Percentiles rank a stretch among this genome's conserved stretches.
Evolutionary conservation across 2,888 invertebrate genomes (phyloP).

Genomic region (Erebia ligea): DNA sequence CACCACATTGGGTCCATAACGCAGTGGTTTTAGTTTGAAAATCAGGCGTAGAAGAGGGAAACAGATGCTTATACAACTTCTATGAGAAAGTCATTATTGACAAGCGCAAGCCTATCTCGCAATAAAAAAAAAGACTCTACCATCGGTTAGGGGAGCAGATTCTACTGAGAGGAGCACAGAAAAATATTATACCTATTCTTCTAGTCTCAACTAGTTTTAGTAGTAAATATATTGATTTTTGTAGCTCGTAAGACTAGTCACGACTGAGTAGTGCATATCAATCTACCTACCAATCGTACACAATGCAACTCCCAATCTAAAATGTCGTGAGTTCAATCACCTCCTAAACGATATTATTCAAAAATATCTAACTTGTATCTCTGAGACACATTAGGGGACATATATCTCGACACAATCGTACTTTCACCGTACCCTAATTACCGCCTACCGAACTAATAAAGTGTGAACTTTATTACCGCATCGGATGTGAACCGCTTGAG

Average conservation of each 20-base stretch:
- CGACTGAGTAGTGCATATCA: not conserved
- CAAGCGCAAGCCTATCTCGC: too few relatives aligned
- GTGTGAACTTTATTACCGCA: constrained; percentile 29
- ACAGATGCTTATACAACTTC: too few relatives aligned
- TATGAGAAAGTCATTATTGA: too few relatives aligned
- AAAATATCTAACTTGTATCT: constrained; percentile 14
- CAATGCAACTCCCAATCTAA: constrained; percentile 19
- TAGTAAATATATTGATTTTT: not conserved
- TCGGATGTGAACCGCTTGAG: not conserved
- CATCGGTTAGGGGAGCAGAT: too few relatives aligned
- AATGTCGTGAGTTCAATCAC: constrained; percentile 23
- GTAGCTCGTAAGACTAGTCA: not conserved
- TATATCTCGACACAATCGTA: constrained; percentile 47
- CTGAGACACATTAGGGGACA: constrained; percentile 38
- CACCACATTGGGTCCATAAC: too few relatives aligned
- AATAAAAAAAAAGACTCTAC: too few relatives aligned
- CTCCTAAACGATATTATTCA: constrained; percentile 19
- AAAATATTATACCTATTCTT: too few relatives aligned
- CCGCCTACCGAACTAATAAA: constrained; percentile 34
- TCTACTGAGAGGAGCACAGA: too few relatives aligned
- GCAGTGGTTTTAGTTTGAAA: too few relatives aligned
- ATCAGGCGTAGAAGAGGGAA: too few relatives aligned
- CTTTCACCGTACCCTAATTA: constrained; percentile 54
- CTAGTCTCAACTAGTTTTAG: not conserved
- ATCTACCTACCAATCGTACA: constrained; percentile 1